Conservation (phyloP, 1,140 invertebrate species). For the Aleiodes sp. region DNA sequence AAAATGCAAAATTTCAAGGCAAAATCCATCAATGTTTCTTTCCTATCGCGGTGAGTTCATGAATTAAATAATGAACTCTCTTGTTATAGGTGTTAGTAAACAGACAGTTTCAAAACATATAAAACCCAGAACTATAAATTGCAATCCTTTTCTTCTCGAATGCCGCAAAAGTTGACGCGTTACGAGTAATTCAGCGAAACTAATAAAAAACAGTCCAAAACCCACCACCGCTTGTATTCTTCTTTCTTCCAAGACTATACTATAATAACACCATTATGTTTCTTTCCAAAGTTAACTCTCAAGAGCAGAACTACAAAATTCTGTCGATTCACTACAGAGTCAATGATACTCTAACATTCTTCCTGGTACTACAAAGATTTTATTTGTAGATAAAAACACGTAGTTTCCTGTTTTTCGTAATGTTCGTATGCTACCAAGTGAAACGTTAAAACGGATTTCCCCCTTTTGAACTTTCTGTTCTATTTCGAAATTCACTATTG, state of each 20-base stretch:
- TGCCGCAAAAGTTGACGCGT: constrained; percentile 18
- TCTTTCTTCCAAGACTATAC: neutral
- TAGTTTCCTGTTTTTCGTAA: constrained; percentile 28
- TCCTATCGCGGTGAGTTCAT: neutral
- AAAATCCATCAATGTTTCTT: neutral
- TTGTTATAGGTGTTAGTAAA: neutral
- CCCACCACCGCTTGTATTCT: neutral
- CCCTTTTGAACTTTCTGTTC: neutral
- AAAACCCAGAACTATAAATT: neutral
- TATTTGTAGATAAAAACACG: constrained; percentile 25
- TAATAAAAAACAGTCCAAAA: constrained; percentile 23
- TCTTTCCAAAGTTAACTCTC: constrained; percentile 2
- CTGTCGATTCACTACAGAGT: neutral
- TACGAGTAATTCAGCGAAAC: constrained; percentile 23
- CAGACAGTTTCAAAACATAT: neutral
- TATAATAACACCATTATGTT: constrained; percentile 12
- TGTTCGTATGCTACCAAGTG: neutral
- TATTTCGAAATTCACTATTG: no score
- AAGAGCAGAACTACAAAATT: constrained; percentile 21
- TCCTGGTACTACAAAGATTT: neutral
- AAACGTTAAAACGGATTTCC: constrained; percentile 27
- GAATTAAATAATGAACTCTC: neutral
- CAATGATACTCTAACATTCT: constrained; percentile 1
- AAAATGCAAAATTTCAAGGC: no score
- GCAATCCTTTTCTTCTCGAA: constrained; percentile 15